A percentile compares a stretch with the other conserved stretches of the same genome.
Conservation (phyloP, 2,888 invertebrate species). For the Ophioninae sp. region DNA sequence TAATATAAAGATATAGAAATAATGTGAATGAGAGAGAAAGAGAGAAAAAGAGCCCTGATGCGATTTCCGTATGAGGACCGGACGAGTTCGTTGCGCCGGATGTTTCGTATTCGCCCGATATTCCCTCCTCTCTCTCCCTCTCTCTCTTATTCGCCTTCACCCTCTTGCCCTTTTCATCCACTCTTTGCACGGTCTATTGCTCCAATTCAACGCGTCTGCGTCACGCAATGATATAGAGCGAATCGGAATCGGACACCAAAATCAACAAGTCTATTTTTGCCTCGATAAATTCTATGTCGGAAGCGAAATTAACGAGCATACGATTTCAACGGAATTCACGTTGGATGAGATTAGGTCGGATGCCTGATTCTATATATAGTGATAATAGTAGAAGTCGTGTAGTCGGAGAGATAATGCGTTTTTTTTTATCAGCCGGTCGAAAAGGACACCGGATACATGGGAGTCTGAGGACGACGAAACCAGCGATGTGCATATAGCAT, state of each 20-base stretch:
- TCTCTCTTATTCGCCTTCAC: too few relatives aligned
- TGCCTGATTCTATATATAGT: not conserved
- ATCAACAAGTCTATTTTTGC: conserved; percentile 31
- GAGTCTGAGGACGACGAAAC: conserved; percentile 38
- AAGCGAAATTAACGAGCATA: conserved; percentile 11
- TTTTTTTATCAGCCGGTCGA: conserved; percentile 64
- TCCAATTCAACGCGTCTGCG: not conserved
- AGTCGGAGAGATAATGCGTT: conserved; percentile 42
- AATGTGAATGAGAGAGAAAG: conserved; percentile 46
- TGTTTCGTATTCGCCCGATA: conserved; percentile 69
- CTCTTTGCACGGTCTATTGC: not conserved
- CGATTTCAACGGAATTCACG: conserved; percentile 31
- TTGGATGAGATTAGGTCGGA: conserved; percentile 44
- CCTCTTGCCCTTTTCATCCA: too few relatives aligned
- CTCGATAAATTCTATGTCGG: conserved; percentile 32
- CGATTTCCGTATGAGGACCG: conserved; percentile 52
- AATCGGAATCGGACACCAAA: conserved; percentile 43
- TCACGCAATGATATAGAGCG: conserved; percentile 9
- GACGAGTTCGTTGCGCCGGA: conserved; percentile 75
- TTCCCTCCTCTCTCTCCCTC: conserved; percentile 3
- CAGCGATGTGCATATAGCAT: not conserved
- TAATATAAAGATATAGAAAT: not conserved
- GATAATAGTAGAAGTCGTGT: not conserved
- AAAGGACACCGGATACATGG: conserved; percentile 66
- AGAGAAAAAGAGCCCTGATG: not conserved